Conservation (phyloP, 2,797 vertebrate genomes). For the Gambelia wislizenii region DNA sequence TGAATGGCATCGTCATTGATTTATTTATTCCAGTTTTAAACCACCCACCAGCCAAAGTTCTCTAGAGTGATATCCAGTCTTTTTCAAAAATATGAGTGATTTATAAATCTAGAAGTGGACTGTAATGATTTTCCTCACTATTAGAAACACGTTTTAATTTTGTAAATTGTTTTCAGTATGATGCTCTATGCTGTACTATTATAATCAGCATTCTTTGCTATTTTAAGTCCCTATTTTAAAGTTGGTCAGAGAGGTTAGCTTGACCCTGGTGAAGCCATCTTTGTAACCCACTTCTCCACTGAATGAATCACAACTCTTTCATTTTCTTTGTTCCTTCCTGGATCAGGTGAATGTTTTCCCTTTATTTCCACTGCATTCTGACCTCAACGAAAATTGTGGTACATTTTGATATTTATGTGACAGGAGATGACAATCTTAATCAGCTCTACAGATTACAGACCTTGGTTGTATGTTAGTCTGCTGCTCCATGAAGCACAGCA, state of each 20-base stretch:
- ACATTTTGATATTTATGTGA: not conserved
- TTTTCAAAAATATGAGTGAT: not conserved
- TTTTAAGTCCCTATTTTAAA: not conserved
- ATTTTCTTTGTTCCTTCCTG: conserved; percentile 16
- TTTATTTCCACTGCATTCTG: not conserved
- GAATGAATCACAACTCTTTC: not conserved
- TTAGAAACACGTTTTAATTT: not conserved
- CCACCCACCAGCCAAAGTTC: not conserved
- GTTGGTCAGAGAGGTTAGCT: not conserved
- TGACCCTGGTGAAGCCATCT: conserved; percentile 2
- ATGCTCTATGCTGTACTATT: not conserved
- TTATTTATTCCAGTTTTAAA: not conserved
- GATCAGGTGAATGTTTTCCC: not conserved
- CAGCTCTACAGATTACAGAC: not conserved
- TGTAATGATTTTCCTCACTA: too few species aligned
- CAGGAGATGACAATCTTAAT: not conserved
- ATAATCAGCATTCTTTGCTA: not conserved
- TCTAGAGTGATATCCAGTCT: not conserved
- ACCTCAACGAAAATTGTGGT: conserved; percentile 19
- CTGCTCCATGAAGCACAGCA: conserved; percentile 18
- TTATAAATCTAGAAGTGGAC: not conserved
- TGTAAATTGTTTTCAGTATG: not conserved
- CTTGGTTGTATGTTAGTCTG: not conserved
- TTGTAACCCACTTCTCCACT: not conserved
- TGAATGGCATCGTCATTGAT: not conserved